Evolutionary conservation across 2,797 vertebrate genomes (phyloP), one percentile per base, ranked within the genome.

Genomic region (Periparus ater): DNA sequence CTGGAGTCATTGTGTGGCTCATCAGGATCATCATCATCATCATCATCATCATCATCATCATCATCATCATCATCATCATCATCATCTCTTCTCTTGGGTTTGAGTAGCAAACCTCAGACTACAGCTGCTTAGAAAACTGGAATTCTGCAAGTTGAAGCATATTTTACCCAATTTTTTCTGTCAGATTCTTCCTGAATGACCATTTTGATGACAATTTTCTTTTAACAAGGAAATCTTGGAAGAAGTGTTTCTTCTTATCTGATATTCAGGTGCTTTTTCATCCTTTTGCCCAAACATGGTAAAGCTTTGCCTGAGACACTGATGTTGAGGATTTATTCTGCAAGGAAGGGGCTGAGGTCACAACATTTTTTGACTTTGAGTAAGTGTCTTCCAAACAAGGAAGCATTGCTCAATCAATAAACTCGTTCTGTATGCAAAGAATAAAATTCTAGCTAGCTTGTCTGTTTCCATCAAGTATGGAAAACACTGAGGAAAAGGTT

Each of bases 401-500:
- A 84, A 93, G n/a, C 60, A 32, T 60, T 87, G 30, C 38, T 94
- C 80, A 94, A 90, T 96, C 91, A 95, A 92, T 93, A 92, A 86
- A 36, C 22, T 54, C 54, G 30, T 77, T 93, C 32, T 70, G 74
- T 63, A 95, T 94, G 95, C 93, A 84, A 78, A 88, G 85, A 84
- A 73, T 15, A 65, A 57, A 88, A 61, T 55, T 34, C 29, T 27
- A 19, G n/a, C 48, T 54, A 10, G 60, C 40, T n/a, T 86, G 82
- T 66, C 85, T 66, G 30, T 50, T 91, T 73, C 79, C 77, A 61
- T 86, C 50, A 87, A 75, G 48, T n/a, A 27, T 34, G 45, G 75
- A 85, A 80, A 89, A 68, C 38, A 22, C 66, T 18, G 48, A 82
- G 77, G 72, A 83, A 85, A 85, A 80, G 9, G 65, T 89, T 92